Percentiles rank a stretch among this genome's conserved stretches.
Evolutionary conservation across 2,113 vertebrate species (phyloP).

Genomic region (Hippopotamus amphibius): DNA sequence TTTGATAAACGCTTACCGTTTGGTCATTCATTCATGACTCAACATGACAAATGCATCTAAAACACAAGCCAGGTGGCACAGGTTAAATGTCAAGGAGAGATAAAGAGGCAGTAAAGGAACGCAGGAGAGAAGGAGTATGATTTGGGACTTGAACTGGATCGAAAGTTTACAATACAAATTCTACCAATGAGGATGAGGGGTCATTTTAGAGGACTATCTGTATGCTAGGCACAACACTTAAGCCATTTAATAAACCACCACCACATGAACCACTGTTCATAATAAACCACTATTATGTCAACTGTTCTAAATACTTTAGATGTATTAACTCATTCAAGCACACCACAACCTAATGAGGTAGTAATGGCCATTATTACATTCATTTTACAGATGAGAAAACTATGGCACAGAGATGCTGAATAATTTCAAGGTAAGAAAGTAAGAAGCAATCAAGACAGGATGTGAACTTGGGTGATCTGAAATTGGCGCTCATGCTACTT

Average conservation of each 20-base stretch:
- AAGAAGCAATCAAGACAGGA: not conserved
- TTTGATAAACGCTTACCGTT: conserved; percentile 34
- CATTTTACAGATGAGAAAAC: conserved; percentile 17
- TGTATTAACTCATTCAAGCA: not conserved
- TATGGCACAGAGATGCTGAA: not conserved
- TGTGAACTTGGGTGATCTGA: not conserved
- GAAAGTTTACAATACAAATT: conserved; percentile 28
- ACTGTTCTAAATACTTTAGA: not conserved
- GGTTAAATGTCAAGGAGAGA: conserved; percentile 32
- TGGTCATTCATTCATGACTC: conserved; percentile 60
- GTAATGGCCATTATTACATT: not conserved
- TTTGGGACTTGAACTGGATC: not conserved
- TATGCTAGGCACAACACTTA: not conserved
- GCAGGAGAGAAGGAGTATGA: not conserved
- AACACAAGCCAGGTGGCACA: conserved; percentile 40
- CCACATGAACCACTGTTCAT: not conserved
- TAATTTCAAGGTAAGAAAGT: conserved; percentile 13
- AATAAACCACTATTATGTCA: no score
- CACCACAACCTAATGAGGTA: not conserved
- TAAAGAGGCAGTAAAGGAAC: conserved; percentile 20
- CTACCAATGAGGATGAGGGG: not conserved
- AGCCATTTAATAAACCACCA: not conserved
- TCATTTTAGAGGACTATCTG: not conserved
- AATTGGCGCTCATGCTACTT: not conserved
- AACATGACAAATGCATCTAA: conserved; percentile 48